Conservation (phyloP, 2,888 invertebrate genomes). For the Galerucella pusilla region DNA sequence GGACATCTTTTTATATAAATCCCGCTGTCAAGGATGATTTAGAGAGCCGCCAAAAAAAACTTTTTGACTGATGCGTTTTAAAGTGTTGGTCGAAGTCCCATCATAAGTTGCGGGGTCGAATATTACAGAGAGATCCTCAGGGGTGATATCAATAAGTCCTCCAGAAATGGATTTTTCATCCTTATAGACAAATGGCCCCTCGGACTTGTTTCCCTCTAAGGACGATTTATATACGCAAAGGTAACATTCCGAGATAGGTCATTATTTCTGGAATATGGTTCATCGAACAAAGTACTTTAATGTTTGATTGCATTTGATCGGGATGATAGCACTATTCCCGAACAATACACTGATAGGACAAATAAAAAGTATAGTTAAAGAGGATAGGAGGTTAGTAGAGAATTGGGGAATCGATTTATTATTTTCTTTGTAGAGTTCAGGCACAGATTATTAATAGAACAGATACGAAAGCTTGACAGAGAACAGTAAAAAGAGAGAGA, state of each 20-base stretch:
- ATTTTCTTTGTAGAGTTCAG: not conserved
- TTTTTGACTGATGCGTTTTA: constrained; percentile 63
- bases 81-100: constrained; percentile 58
- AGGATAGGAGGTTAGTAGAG: not conserved
- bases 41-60: constrained; percentile 42
- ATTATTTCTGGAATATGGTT: constrained; percentile 37
- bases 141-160: constrained; percentile 67
- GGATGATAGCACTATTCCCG: constrained; percentile 1
- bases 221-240: constrained; percentile 46
- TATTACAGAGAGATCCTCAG: constrained; percentile 59
- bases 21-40: constrained; percentile 28
- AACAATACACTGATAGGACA: not conserved
- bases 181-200: constrained; percentile 63
- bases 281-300: constrained; percentile 35
- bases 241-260: constrained; percentile 38
- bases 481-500: too few relatives aligned
- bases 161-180: constrained; percentile 68
- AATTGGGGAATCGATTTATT: not conserved
- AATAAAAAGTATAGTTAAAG: constrained; percentile 7
- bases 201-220: constrained; percentile 60
- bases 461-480: too few relatives aligned
- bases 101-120: constrained; percentile 61
- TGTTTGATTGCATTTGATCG: constrained; percentile 30
- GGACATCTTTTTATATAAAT: constrained; percentile 20
- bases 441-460: too few relatives aligned